Conservation (phyloP, 2,888 invertebrate species). For the Arenicola marina region DNA sequence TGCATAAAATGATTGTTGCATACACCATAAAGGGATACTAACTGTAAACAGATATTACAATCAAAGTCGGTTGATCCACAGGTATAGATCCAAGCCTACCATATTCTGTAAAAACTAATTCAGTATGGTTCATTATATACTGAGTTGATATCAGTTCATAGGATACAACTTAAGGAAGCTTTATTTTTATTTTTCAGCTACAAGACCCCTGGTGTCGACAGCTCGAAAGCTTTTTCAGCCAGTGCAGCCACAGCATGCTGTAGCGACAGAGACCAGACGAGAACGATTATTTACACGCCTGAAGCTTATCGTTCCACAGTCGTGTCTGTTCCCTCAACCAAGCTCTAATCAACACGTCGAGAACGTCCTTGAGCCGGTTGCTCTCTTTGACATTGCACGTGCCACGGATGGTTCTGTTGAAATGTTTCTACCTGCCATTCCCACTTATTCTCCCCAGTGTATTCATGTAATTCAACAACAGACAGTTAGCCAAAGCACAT, state of each 20-base stretch:
- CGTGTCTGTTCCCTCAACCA: background rate
- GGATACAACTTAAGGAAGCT: too few relatives aligned
- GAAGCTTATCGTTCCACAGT: background rate
- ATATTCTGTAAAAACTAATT: too few relatives aligned
- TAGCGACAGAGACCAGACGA: background rate
- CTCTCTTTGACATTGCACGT: background rate
- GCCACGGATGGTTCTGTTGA: background rate
- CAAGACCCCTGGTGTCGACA: background rate
- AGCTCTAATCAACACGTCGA: background rate
- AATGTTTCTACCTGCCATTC: background rate
- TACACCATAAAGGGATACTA: too few relatives aligned
- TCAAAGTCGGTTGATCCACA: too few relatives aligned
- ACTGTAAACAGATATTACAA: too few relatives aligned
- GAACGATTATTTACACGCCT: background rate
- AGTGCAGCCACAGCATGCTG: too few relatives aligned
- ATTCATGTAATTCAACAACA: background rate
- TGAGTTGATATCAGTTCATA: too few relatives aligned
- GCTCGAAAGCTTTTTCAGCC: background rate
- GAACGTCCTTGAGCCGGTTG: background rate
- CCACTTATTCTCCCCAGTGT: background rate
- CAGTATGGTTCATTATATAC: too few relatives aligned
- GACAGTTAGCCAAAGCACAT: background rate
- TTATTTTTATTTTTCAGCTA: too few relatives aligned
- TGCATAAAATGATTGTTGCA: too few relatives aligned
- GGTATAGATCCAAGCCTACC: too few relatives aligned